Evolutionary conservation across 2,888 invertebrate genomes (phyloP).

Genomic region (Nasonia oneida): DNA sequence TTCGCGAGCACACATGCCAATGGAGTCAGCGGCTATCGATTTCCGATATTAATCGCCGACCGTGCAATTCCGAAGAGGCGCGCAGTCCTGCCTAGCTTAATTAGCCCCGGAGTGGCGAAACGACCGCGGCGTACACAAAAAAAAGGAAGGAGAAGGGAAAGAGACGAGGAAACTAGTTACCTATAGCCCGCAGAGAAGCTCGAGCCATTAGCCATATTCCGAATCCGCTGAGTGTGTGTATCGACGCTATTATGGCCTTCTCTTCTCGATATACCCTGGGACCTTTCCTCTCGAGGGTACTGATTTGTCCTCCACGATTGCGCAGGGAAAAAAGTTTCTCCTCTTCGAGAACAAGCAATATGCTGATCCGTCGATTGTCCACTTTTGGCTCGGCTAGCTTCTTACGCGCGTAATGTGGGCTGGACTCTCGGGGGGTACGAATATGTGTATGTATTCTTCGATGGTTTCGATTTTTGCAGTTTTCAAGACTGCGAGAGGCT

Average conservation of each 20-base stretch:
- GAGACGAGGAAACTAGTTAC: constrained; percentile 50
- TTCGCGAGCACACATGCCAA: neutral
- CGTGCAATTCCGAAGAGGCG: constrained; percentile 10
- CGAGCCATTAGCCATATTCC: constrained; percentile 50
- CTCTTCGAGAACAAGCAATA: constrained; percentile 18
- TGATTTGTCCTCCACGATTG: neutral
- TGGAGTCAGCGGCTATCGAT: constrained; percentile 39
- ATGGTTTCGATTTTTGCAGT: neutral
- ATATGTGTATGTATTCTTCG: neutral
- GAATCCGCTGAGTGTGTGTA: constrained; percentile 40
- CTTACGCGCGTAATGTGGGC: neutral
- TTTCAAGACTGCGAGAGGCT: neutral
- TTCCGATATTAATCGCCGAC: constrained; percentile 54
- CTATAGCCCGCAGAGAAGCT: constrained; percentile 15
- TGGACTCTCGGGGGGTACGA: neutral
- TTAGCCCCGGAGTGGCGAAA: constrained; percentile 29
- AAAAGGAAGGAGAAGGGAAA: neutral
- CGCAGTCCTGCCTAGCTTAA: constrained; percentile 43
- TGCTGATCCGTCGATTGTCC: constrained; percentile 28
- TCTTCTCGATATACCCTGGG: neutral
- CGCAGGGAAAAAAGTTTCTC: neutral
- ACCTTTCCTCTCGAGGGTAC: neutral
- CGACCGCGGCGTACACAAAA: neutral
- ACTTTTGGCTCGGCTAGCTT: neutral
- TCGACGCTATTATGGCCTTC: neutral